These are phyloP conservation scores for Malurus leucopterus DNA, from an alignment of 2,797 vertebrate genomes.

Conservation along the genomic window DNA sequence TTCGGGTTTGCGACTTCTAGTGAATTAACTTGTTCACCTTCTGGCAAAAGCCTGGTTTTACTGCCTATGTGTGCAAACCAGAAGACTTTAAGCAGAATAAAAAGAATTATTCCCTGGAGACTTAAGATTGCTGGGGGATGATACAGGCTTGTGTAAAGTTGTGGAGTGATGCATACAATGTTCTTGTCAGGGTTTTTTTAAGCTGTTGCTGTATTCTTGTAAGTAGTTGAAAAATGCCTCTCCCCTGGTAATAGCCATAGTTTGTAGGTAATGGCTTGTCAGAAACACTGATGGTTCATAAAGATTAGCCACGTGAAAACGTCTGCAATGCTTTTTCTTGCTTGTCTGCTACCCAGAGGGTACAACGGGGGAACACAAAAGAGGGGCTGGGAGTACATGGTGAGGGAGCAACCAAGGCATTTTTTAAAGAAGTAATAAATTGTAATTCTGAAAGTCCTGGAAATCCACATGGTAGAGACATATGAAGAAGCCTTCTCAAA, in stretches of 20 bases:
- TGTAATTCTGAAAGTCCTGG: not conserved
- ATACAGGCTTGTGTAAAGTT: not conserved
- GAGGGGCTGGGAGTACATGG: not conserved
- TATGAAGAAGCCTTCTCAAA: not conserved
- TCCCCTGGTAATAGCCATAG: not conserved
- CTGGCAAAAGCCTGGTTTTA: not conserved
- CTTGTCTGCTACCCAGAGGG: not conserved
- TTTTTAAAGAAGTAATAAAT: not conserved
- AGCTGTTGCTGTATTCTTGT: not conserved
- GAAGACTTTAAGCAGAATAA: not conserved
- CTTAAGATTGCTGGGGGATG: not conserved
- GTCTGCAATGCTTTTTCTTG: not conserved
- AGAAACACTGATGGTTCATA: constrained; percentile 21
- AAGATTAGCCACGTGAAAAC: constrained; percentile 34
- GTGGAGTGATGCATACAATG: constrained; percentile 8
- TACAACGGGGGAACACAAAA: not conserved
- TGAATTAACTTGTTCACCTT: constrained; percentile 19
- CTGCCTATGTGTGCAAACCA: not conserved
- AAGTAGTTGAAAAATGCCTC: constrained; percentile 31
- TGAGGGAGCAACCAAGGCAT: not conserved
- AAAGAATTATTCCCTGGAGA: not conserved
- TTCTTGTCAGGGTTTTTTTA: not conserved
- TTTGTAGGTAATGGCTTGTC: constrained; percentile 51
- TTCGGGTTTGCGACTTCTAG: not conserved
- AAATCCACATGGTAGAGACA: not conserved